Evolutionary conservation across 2,888 invertebrate genomes (phyloP).

Genomic region (Agriopis aurantiaria): DNA sequence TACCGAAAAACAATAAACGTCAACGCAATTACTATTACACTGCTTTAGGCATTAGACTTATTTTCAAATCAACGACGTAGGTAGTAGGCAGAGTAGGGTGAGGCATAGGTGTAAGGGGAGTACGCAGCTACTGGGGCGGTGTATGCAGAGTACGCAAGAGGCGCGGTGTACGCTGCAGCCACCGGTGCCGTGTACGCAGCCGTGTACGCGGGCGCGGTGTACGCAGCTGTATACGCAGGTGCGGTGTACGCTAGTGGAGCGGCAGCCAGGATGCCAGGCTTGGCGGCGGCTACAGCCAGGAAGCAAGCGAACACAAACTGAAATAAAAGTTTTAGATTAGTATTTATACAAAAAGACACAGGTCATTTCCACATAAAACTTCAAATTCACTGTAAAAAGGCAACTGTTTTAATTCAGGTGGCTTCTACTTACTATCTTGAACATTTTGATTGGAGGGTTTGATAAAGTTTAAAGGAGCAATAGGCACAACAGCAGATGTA

Average conservation of each 20-base stretch:
- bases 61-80: slow-evolving; percentile 49
- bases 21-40: slow-evolving; percentile 22
- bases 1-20: slow-evolving; percentile 11
- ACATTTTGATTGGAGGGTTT: slow-evolving; percentile 62
- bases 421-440: slow-evolving; percentile 73
- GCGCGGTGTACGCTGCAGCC: slow-evolving; percentile 58
- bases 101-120: slow-evolving; percentile 58
- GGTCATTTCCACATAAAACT: too few relatives aligned
- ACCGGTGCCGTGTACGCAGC: slow-evolving; percentile 55
- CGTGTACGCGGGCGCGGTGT: slow-evolving; percentile 56
- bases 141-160: slow-evolving; percentile 58
- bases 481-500: slow-evolving; percentile 35
- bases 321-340: slow-evolving; percentile 35
- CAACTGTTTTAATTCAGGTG: too few relatives aligned
- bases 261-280: slow-evolving; percentile 57
- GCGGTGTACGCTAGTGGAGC: slow-evolving; percentile 47
- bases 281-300: slow-evolving; percentile 69
- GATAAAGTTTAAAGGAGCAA: slow-evolving; percentile 31
- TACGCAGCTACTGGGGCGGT: slow-evolving; percentile 61
- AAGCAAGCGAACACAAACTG: slow-evolving; percentile 72
- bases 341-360: neutral
- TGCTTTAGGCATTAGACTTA: neutral
- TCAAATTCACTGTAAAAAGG: too few relatives aligned
- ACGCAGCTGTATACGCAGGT: slow-evolving; percentile 23
- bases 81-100: slow-evolving; percentile 61